A percentile compares a stretch with the other conserved stretches of the same genome.
Evolutionary conservation across 2,113 vertebrate genomes (phyloP).

Genomic region (Sialia sialis): DNA sequence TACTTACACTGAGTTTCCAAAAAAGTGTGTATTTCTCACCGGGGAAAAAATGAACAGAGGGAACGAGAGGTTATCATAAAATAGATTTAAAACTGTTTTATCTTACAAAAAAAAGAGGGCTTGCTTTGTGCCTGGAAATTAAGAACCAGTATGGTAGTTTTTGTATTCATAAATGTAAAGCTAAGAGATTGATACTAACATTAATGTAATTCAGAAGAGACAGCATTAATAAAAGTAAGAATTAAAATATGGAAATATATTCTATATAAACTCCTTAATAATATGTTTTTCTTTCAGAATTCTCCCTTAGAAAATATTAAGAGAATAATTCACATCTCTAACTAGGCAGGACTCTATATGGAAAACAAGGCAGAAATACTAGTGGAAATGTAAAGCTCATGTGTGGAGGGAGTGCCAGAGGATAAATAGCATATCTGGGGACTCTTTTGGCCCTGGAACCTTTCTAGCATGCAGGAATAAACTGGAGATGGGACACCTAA

Average conservation of each 20-base stretch:
- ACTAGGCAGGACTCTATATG: background rate
- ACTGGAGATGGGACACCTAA: background rate
- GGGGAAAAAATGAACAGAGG: background rate
- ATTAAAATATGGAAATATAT: background rate
- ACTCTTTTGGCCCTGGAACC: background rate
- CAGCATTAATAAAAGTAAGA: background rate
- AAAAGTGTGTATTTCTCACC: rapidly evolving
- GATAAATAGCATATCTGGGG: background rate
- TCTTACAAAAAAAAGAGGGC: background rate
- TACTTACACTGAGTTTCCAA: background rate
- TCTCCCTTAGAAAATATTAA: background rate
- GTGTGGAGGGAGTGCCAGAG: background rate
- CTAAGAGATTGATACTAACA: background rate
- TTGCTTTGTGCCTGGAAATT: background rate
- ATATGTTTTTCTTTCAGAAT: background rate
- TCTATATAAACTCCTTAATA: background rate
- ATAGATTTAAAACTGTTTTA: background rate
- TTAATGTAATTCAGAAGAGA: background rate
- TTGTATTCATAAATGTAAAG: background rate
- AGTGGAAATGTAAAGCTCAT: background rate
- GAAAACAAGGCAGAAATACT: background rate
- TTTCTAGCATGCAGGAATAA: background rate
- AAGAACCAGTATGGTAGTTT: background rate
- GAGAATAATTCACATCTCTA: background rate
- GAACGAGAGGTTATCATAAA: background rate